Evolutionary conservation across 2,888 invertebrate genomes (phyloP).

Genomic region (Empis stercorea): DNA sequence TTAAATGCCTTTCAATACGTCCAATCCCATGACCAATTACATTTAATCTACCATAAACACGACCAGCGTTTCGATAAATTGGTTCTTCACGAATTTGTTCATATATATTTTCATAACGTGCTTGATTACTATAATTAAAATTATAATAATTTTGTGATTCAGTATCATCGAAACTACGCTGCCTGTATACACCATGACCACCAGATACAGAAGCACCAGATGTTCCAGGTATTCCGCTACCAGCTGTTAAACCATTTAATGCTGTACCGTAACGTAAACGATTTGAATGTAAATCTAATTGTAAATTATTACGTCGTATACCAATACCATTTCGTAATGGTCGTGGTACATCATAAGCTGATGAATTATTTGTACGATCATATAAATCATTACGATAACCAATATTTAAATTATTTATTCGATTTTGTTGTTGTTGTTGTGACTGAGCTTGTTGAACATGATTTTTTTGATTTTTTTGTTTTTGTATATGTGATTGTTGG

Average conservation of each 20-base stretch:
- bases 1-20: slow-evolving; percentile 46
- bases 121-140: slow-evolving; percentile 22
- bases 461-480: slow-evolving; percentile 13
- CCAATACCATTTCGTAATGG: slow-evolving; percentile 30
- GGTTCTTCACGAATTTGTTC: slow-evolving; percentile 42
- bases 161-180: slow-evolving; percentile 36
- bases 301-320: slow-evolving; percentile 32
- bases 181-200: slow-evolving; percentile 17
- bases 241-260: slow-evolving; percentile 9
- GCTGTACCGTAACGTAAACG: slow-evolving; percentile 17
- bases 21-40: slow-evolving; percentile 43
- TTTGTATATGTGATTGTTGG: slow-evolving; percentile 7
- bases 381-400: slow-evolving; percentile 34
- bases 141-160: slow-evolving; percentile 35
- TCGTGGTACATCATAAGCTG: slow-evolving; percentile 34
- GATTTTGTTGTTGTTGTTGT: slow-evolving; percentile 12
- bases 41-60: slow-evolving; percentile 41
- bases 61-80: slow-evolving; percentile 27
- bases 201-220: slow-evolving; percentile 4
- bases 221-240: slow-evolving; percentile 3
- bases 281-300: slow-evolving; percentile 28
- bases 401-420: slow-evolving; percentile 23
- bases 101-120: slow-evolving; percentile 40
- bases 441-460: slow-evolving; percentile 15
- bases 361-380: slow-evolving; percentile 27